A percentile compares a stretch with the other conserved stretches of the same genome.
Evolutionary conservation across 2,888 invertebrate genomes (phyloP).

Genomic region (Synergus japonicus): DNA sequence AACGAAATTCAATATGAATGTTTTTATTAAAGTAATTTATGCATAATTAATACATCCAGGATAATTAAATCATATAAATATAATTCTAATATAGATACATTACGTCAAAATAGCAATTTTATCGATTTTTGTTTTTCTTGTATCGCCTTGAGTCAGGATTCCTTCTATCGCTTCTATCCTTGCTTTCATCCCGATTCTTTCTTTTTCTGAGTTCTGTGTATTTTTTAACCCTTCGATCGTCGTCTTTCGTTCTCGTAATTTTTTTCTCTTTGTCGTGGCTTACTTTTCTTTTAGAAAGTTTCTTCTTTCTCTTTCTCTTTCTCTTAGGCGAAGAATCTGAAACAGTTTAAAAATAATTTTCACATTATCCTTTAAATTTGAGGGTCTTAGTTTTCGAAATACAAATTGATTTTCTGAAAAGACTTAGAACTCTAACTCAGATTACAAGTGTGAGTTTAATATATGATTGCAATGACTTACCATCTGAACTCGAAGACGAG

Average conservation of each 20-base stretch:
- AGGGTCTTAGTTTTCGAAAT: background rate
- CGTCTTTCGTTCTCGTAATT: background rate
- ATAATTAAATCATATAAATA: background rate
- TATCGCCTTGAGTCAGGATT: background rate
- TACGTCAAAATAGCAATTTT: background rate
- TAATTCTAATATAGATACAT: background rate
- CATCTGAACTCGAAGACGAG: constrained; percentile 49
- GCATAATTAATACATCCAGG: too few relatives aligned
- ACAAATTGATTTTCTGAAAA: background rate
- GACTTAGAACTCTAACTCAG: background rate
- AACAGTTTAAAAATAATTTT: constrained; percentile 32
- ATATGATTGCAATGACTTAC: background rate
- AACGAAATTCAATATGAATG: too few relatives aligned
- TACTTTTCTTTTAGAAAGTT: constrained; percentile 33
- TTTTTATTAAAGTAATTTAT: too few relatives aligned
- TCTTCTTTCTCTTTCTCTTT: constrained; percentile 43
- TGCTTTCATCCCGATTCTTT: background rate
- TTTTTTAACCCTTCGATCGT: background rate
- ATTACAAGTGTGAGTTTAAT: background rate
- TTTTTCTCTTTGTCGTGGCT: background rate
- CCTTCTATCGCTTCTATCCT: background rate
- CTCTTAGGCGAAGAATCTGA: constrained; percentile 48
- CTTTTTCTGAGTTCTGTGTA: background rate
- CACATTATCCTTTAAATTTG: background rate
- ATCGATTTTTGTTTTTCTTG: background rate